These are phyloP conservation scores for Brotula barbata DNA, from an alignment of 2,797 vertebrate species.

Conservation along the genomic window DNA sequence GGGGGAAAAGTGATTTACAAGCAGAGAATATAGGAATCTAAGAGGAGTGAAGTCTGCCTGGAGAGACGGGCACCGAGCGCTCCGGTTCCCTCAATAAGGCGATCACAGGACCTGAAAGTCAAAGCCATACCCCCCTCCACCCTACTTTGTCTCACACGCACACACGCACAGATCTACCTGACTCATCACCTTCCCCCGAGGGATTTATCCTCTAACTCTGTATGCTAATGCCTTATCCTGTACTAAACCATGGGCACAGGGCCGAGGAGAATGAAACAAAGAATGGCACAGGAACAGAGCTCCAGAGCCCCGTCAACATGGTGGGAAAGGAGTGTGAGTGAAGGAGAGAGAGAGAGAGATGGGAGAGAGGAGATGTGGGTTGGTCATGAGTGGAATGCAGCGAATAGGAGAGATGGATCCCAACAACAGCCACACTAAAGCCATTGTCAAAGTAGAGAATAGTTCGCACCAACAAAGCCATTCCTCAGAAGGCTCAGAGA, in stretches of 20 bases:
- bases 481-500: background rate
- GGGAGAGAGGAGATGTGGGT: slow-evolving; percentile 11
- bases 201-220: slow-evolving; percentile 76
- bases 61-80: slow-evolving; percentile 29
- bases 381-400: slow-evolving; percentile 20
- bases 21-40: background rate
- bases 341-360: slow-evolving; percentile 3
- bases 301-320: background rate
- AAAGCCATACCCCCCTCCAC: slow-evolving; percentile 29
- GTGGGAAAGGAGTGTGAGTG: background rate
- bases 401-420: background rate
- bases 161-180: slow-evolving; percentile 72
- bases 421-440: background rate
- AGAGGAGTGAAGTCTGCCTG: slow-evolving; percentile 19
- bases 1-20: slow-evolving; percentile 16
- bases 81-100: slow-evolving; percentile 39
- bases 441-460: background rate
- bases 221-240: slow-evolving; percentile 68
- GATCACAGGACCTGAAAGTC: slow-evolving; percentile 36
- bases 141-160: slow-evolving; percentile 50
- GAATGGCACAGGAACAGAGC: slow-evolving; percentile 5
- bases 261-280: slow-evolving; percentile 3
- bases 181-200: slow-evolving; percentile 80
- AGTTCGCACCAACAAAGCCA: background rate
- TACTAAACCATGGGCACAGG: slow-evolving; percentile 44